Evolutionary conservation across 2,797 vertebrate species (phyloP).

Genomic region (Syngnathus rostellatus): DNA sequence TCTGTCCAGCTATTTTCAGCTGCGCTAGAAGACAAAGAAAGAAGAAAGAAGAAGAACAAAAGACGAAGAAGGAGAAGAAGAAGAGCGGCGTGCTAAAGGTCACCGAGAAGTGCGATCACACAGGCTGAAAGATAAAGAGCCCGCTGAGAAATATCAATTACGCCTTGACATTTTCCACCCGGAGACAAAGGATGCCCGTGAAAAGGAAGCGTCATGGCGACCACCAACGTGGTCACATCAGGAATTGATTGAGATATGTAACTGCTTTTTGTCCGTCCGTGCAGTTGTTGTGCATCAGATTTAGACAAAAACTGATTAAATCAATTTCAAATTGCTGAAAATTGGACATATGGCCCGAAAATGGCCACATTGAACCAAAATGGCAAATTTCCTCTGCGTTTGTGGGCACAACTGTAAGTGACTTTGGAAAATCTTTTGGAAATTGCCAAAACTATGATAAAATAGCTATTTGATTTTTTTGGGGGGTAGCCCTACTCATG

Average conservation of each 20-base stretch:
- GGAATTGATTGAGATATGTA: too few relatives aligned
- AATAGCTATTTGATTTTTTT: too few relatives aligned
- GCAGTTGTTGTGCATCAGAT: neutral
- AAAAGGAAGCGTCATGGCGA: constrained; percentile 31
- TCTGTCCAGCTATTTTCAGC: neutral
- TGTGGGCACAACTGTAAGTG: too few relatives aligned
- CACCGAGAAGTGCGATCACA: constrained; percentile 65
- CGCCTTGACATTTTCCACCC: constrained; percentile 71
- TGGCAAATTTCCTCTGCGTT: neutral
- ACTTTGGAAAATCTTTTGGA: too few relatives aligned
- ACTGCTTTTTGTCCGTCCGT: neutral
- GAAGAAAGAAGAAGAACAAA: constrained; percentile 31
- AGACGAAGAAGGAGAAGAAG: constrained; percentile 37
- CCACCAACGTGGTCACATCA: constrained; percentile 3
- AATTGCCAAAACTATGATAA: too few relatives aligned
- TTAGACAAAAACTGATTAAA: neutral
- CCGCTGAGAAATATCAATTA: constrained; percentile 69
- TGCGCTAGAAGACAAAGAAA: constrained; percentile 8
- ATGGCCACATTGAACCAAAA: neutral
- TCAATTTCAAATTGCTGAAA: neutral
- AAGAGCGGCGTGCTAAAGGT: constrained; percentile 64
- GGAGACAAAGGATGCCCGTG: constrained; percentile 56
- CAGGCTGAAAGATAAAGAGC: constrained; percentile 63
- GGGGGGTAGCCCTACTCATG: too few relatives aligned
- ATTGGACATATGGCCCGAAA: neutral